These are phyloP conservation scores for Chrysemys picta DNA, from an alignment of 2,113 vertebrate species.

Conservation along the genomic window DNA sequence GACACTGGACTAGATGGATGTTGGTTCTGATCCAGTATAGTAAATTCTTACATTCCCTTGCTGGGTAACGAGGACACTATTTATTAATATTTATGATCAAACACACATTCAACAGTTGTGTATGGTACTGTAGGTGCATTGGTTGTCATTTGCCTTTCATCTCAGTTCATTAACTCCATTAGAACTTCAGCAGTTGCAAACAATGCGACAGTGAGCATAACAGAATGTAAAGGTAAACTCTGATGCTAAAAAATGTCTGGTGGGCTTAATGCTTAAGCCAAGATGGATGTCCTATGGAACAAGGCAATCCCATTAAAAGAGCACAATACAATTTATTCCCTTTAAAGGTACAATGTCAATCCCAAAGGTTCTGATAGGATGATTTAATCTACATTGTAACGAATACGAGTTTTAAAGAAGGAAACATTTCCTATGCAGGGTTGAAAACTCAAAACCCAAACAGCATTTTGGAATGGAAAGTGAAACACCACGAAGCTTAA, in stretches of 20 bases:
- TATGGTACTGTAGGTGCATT: not conserved
- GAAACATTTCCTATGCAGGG: not conserved
- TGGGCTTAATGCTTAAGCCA: not conserved
- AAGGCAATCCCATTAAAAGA: not conserved
- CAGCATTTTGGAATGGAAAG: not conserved
- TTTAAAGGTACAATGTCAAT: not conserved
- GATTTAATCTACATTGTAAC: not conserved
- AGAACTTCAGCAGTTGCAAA: not conserved
- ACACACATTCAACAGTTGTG: not conserved
- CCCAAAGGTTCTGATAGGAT: not conserved
- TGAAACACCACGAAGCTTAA: not conserved
- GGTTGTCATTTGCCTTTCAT: conserved; percentile 13
- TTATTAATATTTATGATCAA: conserved; percentile 15
- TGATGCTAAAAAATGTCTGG: not conserved
- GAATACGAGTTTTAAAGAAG: not conserved
- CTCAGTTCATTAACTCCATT: not conserved
- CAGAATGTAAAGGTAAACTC: not conserved
- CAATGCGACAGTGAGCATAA: not conserved
- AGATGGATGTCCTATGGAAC: not conserved
- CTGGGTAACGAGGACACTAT: not conserved
- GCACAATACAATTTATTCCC: not conserved
- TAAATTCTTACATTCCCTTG: not conserved
- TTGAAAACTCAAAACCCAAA: not conserved
- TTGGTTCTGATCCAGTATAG: not conserved
- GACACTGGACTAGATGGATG: not conserved